Percentiles rank a stretch among this genome's conserved stretches.
Evolutionary conservation across 2,113 vertebrate species (phyloP).

Genomic region (Chunga burmeisteri): DNA sequence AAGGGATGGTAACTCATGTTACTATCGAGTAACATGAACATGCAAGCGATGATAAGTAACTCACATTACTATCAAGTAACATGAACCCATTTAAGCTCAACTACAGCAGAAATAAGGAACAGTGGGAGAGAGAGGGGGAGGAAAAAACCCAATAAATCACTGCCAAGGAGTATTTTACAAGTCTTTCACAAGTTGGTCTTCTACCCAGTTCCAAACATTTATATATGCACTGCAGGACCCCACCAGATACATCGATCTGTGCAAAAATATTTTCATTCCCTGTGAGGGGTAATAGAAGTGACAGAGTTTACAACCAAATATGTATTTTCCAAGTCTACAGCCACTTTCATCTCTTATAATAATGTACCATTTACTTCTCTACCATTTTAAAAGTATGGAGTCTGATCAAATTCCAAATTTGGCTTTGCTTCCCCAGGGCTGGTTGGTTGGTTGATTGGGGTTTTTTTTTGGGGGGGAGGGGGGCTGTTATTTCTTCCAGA

Average conservation of each 20-base stretch:
- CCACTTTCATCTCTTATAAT: neutral
- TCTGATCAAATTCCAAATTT: neutral
- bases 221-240: neutral
- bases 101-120: neutral
- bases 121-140: neutral
- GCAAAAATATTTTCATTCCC: neutral
- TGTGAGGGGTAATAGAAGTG: neutral
- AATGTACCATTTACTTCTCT: neutral
- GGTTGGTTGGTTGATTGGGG: neutral
- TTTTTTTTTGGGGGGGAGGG: neutral
- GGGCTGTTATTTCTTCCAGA: neutral
- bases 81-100: neutral
- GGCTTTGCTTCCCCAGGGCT: neutral
- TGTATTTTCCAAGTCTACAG: neutral
- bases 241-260: rapidly evolving
- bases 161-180: neutral
- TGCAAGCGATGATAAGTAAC: too few relatives aligned
- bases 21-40: neutral
- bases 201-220: too few relatives aligned
- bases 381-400: neutral
- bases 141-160: neutral
- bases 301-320: neutral
- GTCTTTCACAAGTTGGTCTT: neutral
- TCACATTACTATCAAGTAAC: neutral
- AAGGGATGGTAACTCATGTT: neutral